Conservation (phyloP, 2,888 invertebrate species). For the Chouioia cunea region DNA sequence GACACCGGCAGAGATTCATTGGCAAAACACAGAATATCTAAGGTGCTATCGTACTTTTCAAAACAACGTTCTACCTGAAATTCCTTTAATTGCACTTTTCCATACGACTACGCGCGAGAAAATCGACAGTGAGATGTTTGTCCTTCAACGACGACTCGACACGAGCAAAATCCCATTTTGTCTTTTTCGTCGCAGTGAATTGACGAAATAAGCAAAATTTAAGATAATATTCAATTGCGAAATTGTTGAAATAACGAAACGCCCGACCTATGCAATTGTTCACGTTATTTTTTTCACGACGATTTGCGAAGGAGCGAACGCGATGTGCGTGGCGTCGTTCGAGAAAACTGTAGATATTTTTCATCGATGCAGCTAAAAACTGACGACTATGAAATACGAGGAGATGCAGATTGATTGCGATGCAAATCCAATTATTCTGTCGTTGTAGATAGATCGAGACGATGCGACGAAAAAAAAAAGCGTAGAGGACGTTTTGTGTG, state of each 20-base stretch:
- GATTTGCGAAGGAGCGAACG: constrained; percentile 45
- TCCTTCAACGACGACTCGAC: constrained; percentile 41
- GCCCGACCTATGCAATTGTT: constrained; percentile 33
- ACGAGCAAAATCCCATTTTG: constrained; percentile 35
- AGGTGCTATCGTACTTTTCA: constrained; percentile 24
- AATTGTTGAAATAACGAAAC: constrained; percentile 46
- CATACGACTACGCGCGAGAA: constrained; percentile 8
- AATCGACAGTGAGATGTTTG: constrained; percentile 39
- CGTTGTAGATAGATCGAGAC: constrained; percentile 67
- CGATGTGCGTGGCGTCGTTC: constrained; percentile 46
- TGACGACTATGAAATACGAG: constrained; percentile 14
- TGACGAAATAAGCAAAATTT: neutral
- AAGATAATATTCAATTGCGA: constrained; percentile 51
- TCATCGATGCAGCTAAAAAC: constrained; percentile 57
- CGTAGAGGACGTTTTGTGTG: constrained; percentile 68
- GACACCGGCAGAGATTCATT: constrained; percentile 4
- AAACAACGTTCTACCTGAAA: constrained; percentile 46
- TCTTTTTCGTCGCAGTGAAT: constrained; percentile 39
- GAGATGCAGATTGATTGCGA: constrained; percentile 57
- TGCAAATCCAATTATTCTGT: constrained; percentile 67
- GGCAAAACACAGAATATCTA: neutral
- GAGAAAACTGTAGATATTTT: constrained; percentile 63
- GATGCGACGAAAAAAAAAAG: constrained; percentile 49
- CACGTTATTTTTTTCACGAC: constrained; percentile 51
- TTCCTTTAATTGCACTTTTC: constrained; percentile 30